Percentiles rank a stretch among this genome's conserved stretches.
These are phyloP conservation scores for Salvelinus namaycush DNA, from an alignment of 2,113 vertebrate species.

Conservation along the genomic window DNA sequence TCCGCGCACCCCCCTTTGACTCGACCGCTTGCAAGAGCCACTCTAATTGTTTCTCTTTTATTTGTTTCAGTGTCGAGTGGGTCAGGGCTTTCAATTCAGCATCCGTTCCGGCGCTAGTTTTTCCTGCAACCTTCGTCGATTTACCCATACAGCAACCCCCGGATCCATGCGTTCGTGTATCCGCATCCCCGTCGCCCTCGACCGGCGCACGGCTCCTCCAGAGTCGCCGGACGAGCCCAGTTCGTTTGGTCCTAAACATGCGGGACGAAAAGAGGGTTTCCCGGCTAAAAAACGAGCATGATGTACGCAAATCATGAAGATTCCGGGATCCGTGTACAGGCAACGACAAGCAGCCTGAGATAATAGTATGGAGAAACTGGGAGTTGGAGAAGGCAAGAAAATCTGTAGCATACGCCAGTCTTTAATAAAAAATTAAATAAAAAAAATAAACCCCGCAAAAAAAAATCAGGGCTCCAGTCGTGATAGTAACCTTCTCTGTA, in stretches of 20 bases:
- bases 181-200: slow-evolving; percentile 88
- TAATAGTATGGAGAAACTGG: slow-evolving; percentile 69
- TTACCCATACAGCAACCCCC: slow-evolving; percentile 89
- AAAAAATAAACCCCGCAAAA: slow-evolving; percentile 42
- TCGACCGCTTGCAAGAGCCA: slow-evolving; percentile 91
- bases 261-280: slow-evolving; percentile 89
- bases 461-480: slow-evolving; percentile 25
- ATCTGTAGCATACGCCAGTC: slow-evolving; percentile 90
- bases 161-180: slow-evolving; percentile 79
- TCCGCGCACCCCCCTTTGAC: slow-evolving; percentile 87
- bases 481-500: slow-evolving; percentile 53
- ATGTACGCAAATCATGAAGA: slow-evolving; percentile 97
- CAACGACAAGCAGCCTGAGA: slow-evolving; percentile 82
- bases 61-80: slow-evolving; percentile 88
- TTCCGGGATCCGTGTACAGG: slow-evolving; percentile 88
- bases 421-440: slow-evolving; percentile 52
- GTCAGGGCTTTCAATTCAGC: slow-evolving; percentile 91
- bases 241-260: slow-evolving; percentile 99
- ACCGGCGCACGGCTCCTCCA: slow-evolving; percentile 94
- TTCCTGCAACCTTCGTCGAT: slow-evolving; percentile 74
- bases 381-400: slow-evolving; percentile 77
- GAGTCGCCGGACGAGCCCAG: slow-evolving; percentile 96
- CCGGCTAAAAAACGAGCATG: slow-evolving; percentile 96
- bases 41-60: slow-evolving; percentile 95
- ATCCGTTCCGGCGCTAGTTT: slow-evolving; percentile 82